Percentiles rank a stretch among this genome's conserved stretches.
phyloP scores from a whole-genome alignment of 2,888 invertebrate species.

The Callimorpha dominula region DNA sequence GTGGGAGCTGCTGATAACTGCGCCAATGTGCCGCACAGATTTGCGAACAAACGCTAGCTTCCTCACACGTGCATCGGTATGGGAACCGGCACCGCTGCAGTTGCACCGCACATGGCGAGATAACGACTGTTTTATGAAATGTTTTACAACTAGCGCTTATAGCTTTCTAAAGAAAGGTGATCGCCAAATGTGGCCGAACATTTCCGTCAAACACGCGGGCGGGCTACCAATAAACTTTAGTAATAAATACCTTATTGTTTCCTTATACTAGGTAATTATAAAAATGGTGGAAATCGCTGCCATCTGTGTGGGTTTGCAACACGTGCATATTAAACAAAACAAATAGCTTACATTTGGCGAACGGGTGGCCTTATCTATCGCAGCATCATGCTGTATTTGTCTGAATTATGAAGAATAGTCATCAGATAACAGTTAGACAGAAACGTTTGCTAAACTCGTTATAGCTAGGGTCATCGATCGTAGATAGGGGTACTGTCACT shows the following conservation, averaged over 20 bases:
- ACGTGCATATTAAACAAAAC: slow-evolving; percentile 21
- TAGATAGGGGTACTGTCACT: too few species aligned
- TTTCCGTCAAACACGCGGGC: slow-evolving; percentile 66
- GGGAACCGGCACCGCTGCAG: slow-evolving; percentile 60
- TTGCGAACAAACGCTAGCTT: slow-evolving; percentile 69
- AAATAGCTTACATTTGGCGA: slow-evolving; percentile 15
- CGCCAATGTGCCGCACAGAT: slow-evolving; percentile 81
- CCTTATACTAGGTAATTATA: slow-evolving; percentile 51
- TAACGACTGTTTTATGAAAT: slow-evolving; percentile 78
- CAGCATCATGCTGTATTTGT: neutral
- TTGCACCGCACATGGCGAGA: slow-evolving; percentile 74
- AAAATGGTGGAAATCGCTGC: slow-evolving; percentile 41
- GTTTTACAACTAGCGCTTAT: slow-evolving; percentile 78
- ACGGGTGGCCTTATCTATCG: slow-evolving; percentile 9
- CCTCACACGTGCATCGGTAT: slow-evolving; percentile 78
- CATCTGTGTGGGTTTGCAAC: slow-evolving; percentile 43
- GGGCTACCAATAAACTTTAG: slow-evolving; percentile 43
- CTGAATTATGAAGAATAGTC: neutral
- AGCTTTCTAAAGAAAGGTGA: slow-evolving; percentile 82
- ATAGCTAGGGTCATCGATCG: too few species aligned
- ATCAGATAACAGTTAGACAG: slow-evolving; percentile 1
- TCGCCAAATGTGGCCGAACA: slow-evolving; percentile 69
- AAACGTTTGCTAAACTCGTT: neutral
- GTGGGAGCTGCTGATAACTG: slow-evolving; percentile 61
- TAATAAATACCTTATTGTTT: slow-evolving; percentile 62